Conservation (phyloP, 2,113 vertebrate genomes). For the Festucalex cinctus region DNA sequence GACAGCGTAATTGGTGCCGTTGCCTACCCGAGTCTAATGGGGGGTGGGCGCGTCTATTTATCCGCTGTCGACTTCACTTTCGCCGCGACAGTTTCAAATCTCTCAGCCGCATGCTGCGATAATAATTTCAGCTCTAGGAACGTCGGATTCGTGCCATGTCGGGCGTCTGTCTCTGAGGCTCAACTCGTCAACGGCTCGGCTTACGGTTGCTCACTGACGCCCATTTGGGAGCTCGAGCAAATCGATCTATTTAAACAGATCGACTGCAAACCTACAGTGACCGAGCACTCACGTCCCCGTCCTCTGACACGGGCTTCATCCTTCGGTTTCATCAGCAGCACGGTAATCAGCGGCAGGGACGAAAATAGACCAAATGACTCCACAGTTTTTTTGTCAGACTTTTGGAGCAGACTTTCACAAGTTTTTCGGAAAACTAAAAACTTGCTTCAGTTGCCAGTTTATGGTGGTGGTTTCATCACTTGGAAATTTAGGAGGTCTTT, state of each 20-base stretch:
- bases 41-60: conserved; percentile 18
- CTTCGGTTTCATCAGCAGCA: background rate
- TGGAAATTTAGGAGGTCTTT: too few relatives aligned
- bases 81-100: background rate
- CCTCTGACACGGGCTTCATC: background rate
- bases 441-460: too few relatives aligned
- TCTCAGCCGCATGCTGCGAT: background rate
- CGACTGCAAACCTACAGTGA: conserved; percentile 11
- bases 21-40: conserved; percentile 33
- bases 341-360: too few relatives aligned
- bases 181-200: conserved; percentile 11
- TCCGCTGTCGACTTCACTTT: conserved; percentile 20
- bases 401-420: too few relatives aligned
- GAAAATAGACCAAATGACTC: too few relatives aligned
- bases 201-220: conserved; percentile 24
- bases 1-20: conserved; percentile 32
- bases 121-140: background rate
- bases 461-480: too few relatives aligned
- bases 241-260: conserved; percentile 45
- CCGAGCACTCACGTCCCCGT: background rate
- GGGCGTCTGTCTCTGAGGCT: background rate
- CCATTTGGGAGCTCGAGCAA: conserved; percentile 18
- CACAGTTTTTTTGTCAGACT: too few relatives aligned
- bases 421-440: too few relatives aligned
- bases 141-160: background rate